Conservation (phyloP, 2,888 invertebrate species). For the Lamellibrachia columna region DNA sequence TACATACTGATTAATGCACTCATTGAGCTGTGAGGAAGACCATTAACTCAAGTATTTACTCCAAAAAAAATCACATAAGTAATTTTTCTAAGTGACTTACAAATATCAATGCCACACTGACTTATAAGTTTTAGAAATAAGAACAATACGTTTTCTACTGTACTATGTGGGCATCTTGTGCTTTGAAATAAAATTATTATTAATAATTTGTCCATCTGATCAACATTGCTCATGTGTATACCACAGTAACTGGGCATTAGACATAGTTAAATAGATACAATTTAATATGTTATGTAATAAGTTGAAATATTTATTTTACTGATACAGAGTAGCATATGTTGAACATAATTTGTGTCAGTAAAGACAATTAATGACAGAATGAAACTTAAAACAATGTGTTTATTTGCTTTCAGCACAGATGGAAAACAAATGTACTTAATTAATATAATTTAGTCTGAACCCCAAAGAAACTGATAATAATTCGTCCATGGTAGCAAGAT, state of each 20-base stretch:
- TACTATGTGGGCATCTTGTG: neutral
- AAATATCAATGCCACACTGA: too few relatives aligned
- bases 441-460: neutral
- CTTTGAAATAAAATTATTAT: neutral
- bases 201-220: neutral
- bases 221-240: neutral
- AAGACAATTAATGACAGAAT: neutral
- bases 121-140: too few relatives aligned
- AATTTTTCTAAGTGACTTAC: too few relatives aligned
- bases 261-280: neutral
- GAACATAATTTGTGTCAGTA: neutral
- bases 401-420: neutral
- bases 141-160: neutral
- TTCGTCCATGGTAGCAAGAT: neutral
- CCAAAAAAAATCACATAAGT: too few relatives aligned
- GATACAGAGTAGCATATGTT: neutral
- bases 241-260: neutral
- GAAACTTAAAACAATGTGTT: neutral
- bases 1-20: too few relatives aligned
- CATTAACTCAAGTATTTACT: too few relatives aligned
- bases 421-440: neutral
- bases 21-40: too few relatives aligned
- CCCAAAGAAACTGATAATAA: neutral
- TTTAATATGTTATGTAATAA: neutral
- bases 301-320: neutral